Base-by-base conservation (phyloP, 2,888 invertebrate genomes). In the Emesis furor region DNA sequence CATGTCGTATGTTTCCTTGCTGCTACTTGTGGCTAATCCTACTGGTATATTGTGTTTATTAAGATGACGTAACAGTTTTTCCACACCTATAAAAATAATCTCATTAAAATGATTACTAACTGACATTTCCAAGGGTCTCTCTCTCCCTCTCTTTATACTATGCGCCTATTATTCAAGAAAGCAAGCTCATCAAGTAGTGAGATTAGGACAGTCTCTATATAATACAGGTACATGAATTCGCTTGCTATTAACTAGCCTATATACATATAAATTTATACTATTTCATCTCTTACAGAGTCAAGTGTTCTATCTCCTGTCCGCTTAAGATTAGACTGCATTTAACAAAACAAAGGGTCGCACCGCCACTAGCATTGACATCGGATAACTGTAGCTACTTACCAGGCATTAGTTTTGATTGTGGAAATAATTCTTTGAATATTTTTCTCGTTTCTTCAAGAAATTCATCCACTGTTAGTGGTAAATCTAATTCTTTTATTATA, bases 11-110 rank as follows among this genome's bases (percentile, higher is more conserved):
- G 98, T 98, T 46, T 98, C 97, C 85, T 96, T 95, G 62, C 98
- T 97, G 67, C 99, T 98, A 79, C 99, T 99, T 0, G 99, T 99
- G 14, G 99, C 99, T 87, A 99, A 96, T 1, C 98, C 98, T 59
- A 99, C 98, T 0, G 99, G 99, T 73, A 99, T 95, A 12, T 98
- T 97, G 81, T 98, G 95, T 1, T 96, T 94, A 88, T 98, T 96
- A 32, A 99, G 96, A 94, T 99, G 99, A 46, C 96, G 94, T 10
- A 99, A 95, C 35, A 99, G 95, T 86, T 97, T 97, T 91, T 98
- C 97, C 14, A 98, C 99, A 76, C 99, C 99, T 98, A 93, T 24
- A 97, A 46, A 73, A 76, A 71, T 30, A n/a, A 91, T 46, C 46
- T 4, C 14, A 7, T 4, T 8, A 14, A 46, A 46, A 42, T 10